Conservation (phyloP, 2,113 vertebrate genomes). For the Seriola quinqueradiata region DNA sequence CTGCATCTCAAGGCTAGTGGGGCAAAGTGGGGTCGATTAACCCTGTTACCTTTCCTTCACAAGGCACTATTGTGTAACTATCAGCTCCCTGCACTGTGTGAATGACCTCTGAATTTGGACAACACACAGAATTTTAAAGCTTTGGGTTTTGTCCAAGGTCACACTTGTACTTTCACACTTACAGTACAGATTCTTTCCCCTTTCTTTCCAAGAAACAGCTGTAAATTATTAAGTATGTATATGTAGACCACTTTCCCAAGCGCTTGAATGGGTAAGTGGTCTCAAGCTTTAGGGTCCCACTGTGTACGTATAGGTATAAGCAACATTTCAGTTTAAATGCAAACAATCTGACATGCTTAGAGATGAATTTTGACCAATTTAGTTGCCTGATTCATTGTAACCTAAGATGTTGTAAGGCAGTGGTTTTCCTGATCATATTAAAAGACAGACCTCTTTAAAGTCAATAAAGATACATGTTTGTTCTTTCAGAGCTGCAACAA, state of each 20-base stretch:
- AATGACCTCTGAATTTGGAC: constrained; percentile 6
- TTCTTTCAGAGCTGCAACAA: too few species aligned
- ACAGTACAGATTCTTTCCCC: not conserved
- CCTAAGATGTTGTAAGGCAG: too few species aligned
- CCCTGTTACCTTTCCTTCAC: constrained; percentile 10
- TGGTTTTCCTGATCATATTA: too few species aligned
- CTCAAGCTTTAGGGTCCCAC: too few species aligned
- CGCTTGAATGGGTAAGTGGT: too few species aligned
- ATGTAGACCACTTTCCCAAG: too few species aligned
- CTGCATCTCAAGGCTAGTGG: constrained; percentile 9
- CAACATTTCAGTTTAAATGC: not conserved
- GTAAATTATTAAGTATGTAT: not conserved
- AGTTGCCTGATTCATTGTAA: not conserved
- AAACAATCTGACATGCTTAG: not conserved
- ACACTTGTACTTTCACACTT: not conserved
- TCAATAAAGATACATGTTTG: too few species aligned
- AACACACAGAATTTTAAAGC: not conserved
- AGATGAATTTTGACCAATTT: not conserved
- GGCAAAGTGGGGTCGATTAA: not conserved
- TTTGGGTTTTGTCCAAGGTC: constrained; percentile 17
- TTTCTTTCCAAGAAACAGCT: not conserved
- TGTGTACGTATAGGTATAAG: too few species aligned
- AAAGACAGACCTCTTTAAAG: too few species aligned
- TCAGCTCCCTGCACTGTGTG: not conserved
- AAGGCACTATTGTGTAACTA: not conserved